Conservation (phyloP, 2,113 vertebrate species). For the Actinemys pallida region DNA sequence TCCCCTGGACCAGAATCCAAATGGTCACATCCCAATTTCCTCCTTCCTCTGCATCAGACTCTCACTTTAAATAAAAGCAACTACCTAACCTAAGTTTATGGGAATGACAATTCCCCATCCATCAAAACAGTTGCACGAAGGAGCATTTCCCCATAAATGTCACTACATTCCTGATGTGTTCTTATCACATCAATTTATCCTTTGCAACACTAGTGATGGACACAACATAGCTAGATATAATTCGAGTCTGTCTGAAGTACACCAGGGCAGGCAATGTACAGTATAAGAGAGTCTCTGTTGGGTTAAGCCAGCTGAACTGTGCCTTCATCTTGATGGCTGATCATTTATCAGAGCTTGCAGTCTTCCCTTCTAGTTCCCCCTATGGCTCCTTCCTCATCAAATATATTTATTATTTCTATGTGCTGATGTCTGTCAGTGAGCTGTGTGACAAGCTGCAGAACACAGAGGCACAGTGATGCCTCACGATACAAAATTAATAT, state of each 20-base stretch:
- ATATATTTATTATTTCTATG: background rate
- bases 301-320: background rate
- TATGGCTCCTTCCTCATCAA: background rate
- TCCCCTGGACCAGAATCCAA: background rate
- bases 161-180: background rate
- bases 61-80: background rate
- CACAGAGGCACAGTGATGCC: background rate
- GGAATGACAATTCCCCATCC: background rate
- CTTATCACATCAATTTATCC: background rate
- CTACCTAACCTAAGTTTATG: background rate
- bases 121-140: background rate
- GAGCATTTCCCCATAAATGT: background rate
- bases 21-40: background rate
- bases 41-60: background rate
- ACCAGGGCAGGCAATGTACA: fast-evolving
- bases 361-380: background rate
- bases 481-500: background rate
- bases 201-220: background rate
- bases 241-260: background rate
- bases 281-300: background rate
- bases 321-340: background rate
- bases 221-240: background rate
- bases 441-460: background rate
- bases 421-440: background rate
- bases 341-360: background rate